Evolutionary conservation across 2,888 invertebrate genomes (phyloP), one percentile per base, ranked within the genome.

Genomic region (Cataglyphis livida): DNA sequence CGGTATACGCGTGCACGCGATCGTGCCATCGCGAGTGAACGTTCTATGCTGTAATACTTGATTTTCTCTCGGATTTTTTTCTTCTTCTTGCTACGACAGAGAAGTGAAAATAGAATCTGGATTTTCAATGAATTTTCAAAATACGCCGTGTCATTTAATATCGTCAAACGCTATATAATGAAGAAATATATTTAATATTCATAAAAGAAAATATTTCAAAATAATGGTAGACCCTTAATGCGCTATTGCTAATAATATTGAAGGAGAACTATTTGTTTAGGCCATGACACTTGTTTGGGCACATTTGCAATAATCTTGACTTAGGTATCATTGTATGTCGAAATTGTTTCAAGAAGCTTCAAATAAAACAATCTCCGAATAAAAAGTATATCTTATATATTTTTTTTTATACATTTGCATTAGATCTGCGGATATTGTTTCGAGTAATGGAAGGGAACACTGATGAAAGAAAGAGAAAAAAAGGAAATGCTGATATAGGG

Each of bases 1-100:
- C 78, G 41, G 59, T 71, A 78, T 38, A 57, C 57, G 21, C 54
- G 54, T 35, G 35, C 76, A 70, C 76, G 73, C 66, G 66, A 54
- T 76, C 35, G 75, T 35, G 51, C 10, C 32, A 44, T 25, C 78
- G 38, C 38, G 48, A 48, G 15, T 51, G 61, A 68, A 70, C 70
- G 12, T 7, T 54, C 25, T n/a, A n/a, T n/a, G 25, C 65, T 32
- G 18, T 41, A 32, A 68, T 65, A 57, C 54, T 41, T 68, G 21
- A 66, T 21, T 21, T 35, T 28, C 28, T 57, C 57, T 41, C 44
- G n/a, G 32, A n/a, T 12, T 48, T 21, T 25, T 38, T 35, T 35
- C n/a, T 25, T 1, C 15, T n/a, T 48, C 6, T n/a, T 15, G 51
- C 28, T 32, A 32, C 5, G 4, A 44, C 32, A 18, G 28, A 32